phyloP scores from a whole-genome alignment of 2,888 invertebrate genomes.

The Melieria crassipennis region DNA sequence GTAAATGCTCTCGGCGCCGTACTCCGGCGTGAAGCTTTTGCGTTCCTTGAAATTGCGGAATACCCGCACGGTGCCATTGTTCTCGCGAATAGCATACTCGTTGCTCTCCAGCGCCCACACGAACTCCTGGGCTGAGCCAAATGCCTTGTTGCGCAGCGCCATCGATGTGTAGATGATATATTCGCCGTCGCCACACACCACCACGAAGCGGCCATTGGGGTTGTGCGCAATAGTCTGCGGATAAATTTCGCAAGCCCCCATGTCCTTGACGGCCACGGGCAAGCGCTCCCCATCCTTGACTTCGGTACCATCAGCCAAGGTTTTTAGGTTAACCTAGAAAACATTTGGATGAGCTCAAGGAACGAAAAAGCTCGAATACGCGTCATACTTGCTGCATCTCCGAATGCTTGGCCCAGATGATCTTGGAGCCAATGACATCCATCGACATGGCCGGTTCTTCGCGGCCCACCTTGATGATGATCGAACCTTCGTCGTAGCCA shows the following conservation, averaged over 20 bases:
- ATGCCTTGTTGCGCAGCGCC: conserved; percentile 98
- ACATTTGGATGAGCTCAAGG: neutral
- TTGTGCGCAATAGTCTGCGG: conserved; percentile 99
- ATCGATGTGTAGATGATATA: conserved; percentile 99
- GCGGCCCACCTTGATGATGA: conserved; percentile 74
- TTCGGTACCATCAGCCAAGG: conserved; percentile 69
- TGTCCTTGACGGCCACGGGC: conserved; percentile 95
- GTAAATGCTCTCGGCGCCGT: conserved; percentile 95
- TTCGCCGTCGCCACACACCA: conserved; percentile 99
- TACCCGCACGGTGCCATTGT: conserved; percentile 88
- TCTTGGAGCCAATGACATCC: conserved; percentile 98
- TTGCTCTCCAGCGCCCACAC: conserved; percentile 98
- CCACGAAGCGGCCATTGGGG: conserved; percentile 92
- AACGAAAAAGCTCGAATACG: neutral
- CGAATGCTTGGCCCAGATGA: conserved; percentile 98
- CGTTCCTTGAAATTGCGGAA: conserved; percentile 99
- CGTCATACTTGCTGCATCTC: conserved; percentile 86
- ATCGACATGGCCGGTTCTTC: conserved; percentile 99
- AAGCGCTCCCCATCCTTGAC: conserved; percentile 92
- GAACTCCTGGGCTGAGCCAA: conserved; percentile 98
- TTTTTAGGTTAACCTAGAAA: conserved; percentile 59
- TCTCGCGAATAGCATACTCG: conserved; percentile 90
- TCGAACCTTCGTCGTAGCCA: conserved; percentile 71
- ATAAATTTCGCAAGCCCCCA: conserved; percentile 99
- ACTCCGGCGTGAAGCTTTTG: conserved; percentile 95